Percentiles rank a stretch among this genome's conserved stretches.
phyloP scores from a whole-genome alignment of 2,113 vertebrate species.

The Sporophila hypoxantha region DNA sequence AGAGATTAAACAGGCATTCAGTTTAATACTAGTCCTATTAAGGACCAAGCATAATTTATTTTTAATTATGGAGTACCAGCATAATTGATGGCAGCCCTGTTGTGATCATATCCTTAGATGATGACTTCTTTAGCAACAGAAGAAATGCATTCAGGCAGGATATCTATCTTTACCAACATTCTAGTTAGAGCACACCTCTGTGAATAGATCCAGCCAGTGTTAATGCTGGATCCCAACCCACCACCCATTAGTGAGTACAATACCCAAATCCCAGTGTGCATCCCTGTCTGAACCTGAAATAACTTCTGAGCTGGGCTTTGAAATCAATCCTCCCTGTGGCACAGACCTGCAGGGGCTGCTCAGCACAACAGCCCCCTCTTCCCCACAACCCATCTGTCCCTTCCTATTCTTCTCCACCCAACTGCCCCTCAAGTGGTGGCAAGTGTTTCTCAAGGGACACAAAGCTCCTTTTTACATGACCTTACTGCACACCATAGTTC shows the following conservation, averaged over 20 bases:
- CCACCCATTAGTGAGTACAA: neutral
- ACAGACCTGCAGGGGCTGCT: neutral
- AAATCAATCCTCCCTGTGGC: neutral
- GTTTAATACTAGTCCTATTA: conserved; percentile 49
- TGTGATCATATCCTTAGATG: conserved; percentile 19
- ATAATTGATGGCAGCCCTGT: conserved; percentile 21
- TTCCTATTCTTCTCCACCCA: neutral
- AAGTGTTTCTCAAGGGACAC: neutral
- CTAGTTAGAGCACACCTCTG: neutral
- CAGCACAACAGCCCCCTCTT: neutral
- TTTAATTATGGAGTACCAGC: conserved; percentile 27
- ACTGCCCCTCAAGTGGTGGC: neutral
- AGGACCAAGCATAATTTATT: conserved; percentile 39
- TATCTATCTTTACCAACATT: neutral
- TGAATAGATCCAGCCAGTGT: neutral
- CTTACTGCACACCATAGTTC: neutral
- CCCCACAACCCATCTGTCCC: neutral
- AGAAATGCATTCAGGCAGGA: neutral
- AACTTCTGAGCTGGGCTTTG: neutral
- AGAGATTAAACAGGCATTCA: conserved; percentile 55
- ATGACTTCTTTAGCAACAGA: conserved; percentile 17
- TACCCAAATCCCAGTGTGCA: neutral
- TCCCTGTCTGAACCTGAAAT: neutral
- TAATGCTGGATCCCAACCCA: neutral
- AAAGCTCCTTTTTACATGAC: neutral